phyloP scores from a whole-genome alignment of 2,888 invertebrate genomes.

The Chymomyza amoena region DNA sequence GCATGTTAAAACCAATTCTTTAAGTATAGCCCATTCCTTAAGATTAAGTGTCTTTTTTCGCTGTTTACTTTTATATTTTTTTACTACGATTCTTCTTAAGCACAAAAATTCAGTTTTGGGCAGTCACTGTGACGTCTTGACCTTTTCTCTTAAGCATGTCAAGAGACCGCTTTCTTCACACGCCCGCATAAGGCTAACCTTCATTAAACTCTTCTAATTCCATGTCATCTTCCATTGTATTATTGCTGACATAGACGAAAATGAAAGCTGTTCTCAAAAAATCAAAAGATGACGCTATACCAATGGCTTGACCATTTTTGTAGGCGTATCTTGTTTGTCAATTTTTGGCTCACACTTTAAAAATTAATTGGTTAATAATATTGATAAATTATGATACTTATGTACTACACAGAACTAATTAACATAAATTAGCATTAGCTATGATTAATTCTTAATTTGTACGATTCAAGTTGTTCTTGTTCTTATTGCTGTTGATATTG shows the following conservation, averaged over 20 bases:
- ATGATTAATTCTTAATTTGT: not conserved
- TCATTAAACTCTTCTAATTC: not conserved
- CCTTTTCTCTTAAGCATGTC: not conserved
- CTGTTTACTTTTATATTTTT: too few relatives aligned
- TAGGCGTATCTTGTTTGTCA: conserved; percentile 48
- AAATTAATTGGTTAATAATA: conserved; percentile 53
- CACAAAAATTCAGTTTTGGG: too few relatives aligned
- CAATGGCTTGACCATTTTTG: conserved; percentile 12
- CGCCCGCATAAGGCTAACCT: not conserved
- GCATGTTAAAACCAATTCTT: too few relatives aligned
- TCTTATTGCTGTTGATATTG: not conserved
- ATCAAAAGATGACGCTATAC: conserved; percentile 53
- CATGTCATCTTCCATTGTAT: not conserved
- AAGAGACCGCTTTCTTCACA: not conserved
- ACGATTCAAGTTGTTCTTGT: not conserved
- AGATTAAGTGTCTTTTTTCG: too few relatives aligned
- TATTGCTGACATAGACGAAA: not conserved
- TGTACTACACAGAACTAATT: conserved; percentile 45
- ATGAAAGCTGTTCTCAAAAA: not conserved
- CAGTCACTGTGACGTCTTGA: too few relatives aligned
- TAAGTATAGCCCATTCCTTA: too few relatives aligned
- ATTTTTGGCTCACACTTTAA: conserved; percentile 29
- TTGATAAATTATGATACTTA: conserved; percentile 66
- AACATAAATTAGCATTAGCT: conserved; percentile 37
- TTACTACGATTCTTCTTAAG: too few relatives aligned